Percentiles rank a stretch among this genome's conserved stretches.
phyloP scores from a whole-genome alignment of 2,113 vertebrate species.

The Neotoma lepida region DNA sequence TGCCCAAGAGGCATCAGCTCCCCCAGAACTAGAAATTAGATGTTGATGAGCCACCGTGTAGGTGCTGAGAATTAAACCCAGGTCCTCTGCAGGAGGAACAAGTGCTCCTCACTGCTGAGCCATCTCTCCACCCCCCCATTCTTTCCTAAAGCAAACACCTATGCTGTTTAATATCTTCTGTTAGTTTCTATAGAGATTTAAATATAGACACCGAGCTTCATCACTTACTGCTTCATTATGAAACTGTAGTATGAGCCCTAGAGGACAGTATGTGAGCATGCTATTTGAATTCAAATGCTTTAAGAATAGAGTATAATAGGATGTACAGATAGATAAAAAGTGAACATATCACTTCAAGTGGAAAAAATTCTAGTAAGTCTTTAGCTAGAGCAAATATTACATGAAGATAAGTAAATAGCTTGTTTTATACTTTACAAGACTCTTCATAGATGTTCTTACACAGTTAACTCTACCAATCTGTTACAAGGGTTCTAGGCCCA shows the following conservation, averaged over 20 bases:
- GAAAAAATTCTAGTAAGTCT: conserved; percentile 11
- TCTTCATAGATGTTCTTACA: neutral
- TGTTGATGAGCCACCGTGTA: neutral
- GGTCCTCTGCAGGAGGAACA: neutral
- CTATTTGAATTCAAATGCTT: conserved; percentile 17
- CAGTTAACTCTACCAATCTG: neutral
- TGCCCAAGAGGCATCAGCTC: neutral
- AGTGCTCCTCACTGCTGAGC: neutral
- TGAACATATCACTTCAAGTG: neutral
- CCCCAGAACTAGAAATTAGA: neutral
- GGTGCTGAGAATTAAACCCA: neutral
- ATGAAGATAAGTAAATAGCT: conserved; percentile 23
- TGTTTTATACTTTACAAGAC: neutral
- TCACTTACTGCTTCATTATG: neutral
- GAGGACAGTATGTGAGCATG: neutral
- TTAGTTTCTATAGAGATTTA: conserved; percentile 24
- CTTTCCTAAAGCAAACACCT: neutral
- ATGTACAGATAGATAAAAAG: neutral
- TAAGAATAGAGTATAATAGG: neutral
- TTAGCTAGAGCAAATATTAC: neutral
- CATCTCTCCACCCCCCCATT: neutral
- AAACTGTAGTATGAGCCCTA: neutral
- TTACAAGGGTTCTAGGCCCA: neutral
- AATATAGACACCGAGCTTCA: neutral
- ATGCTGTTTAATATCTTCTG: conserved; percentile 9